These are phyloP conservation scores for Urocynchramus pylzowi DNA, from an alignment of 2,113 vertebrate species.

Conservation along the genomic window DNA sequence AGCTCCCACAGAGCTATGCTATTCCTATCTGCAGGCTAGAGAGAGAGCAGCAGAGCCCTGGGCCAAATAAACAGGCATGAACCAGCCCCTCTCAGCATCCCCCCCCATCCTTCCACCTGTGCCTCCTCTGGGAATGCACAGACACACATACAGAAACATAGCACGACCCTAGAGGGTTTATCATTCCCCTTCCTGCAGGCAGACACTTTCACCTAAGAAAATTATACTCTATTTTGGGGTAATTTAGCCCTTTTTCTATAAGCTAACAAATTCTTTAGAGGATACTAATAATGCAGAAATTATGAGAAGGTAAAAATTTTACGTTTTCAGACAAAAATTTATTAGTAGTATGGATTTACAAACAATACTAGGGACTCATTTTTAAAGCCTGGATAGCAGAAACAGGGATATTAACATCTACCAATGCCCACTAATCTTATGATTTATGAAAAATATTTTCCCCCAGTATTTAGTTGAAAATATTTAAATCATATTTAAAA, in stretches of 20 bases:
- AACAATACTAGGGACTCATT: not conserved
- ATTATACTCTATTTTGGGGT: not conserved
- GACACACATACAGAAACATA: rapidly evolving
- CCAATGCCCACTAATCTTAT: not conserved
- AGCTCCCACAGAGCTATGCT: not conserved
- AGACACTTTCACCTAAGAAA: not conserved
- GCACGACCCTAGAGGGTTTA: rapidly evolving
- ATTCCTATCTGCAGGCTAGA: not conserved
- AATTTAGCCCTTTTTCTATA: not conserved
- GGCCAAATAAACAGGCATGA: not conserved
- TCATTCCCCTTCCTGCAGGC: not conserved
- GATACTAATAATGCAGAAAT: not conserved
- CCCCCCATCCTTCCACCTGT: rapidly evolving
- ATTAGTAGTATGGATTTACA: not conserved
- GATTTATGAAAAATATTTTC: not conserved
- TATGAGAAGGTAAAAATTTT: not conserved
- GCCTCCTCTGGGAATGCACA: not conserved
- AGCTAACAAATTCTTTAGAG: not conserved
- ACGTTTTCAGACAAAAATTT: not conserved
- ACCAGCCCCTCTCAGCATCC: not conserved
- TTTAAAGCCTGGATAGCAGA: not conserved
- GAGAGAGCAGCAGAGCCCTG: not conserved
- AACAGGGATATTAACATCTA: not conserved
- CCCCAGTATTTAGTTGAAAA: not conserved
- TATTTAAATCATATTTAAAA: not conserved